A percentile compares a stretch with the other conserved stretches of the same genome.
These are phyloP conservation scores for Leuctra nigra DNA, from an alignment of 2,888 invertebrate species.

Conservation along the genomic window DNA sequence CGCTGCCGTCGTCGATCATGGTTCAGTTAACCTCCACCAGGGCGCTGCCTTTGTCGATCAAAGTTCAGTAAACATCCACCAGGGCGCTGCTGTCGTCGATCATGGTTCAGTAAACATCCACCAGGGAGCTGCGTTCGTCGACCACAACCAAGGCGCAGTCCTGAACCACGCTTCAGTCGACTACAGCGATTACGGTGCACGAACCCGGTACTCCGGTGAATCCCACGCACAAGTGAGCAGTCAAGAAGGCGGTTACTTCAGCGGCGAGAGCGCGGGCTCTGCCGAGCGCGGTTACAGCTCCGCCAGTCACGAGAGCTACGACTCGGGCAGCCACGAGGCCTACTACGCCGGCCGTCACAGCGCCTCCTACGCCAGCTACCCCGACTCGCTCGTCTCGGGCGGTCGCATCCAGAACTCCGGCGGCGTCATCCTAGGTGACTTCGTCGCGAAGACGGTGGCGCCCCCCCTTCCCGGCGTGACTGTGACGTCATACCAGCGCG, in stretches of 20 bases:
- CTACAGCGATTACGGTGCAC: no score
- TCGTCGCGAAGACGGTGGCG: conserved; percentile 13
- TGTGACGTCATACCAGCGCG: neutral
- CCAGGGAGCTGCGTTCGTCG: neutral
- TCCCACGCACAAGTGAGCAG: conserved; percentile 11
- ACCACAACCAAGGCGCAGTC: neutral
- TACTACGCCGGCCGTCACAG: conserved; percentile 36
- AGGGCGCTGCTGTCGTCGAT: neutral
- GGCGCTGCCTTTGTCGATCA: no score
- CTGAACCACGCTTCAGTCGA: neutral
- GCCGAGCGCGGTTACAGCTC: neutral
- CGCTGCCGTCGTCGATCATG: neutral
- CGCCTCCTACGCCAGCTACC: conserved; percentile 35
- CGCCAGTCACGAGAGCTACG: no score
- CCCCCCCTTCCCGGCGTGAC: neutral
- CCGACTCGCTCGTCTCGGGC: conserved; percentile 37
- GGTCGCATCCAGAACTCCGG: conserved; percentile 33
- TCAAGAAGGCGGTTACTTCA: conserved; percentile 39
- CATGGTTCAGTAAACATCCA: neutral
- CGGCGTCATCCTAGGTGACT: conserved; percentile 32
- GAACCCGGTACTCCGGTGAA: conserved; percentile 1
- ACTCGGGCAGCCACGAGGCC: no score
- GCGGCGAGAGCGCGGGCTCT: conserved; percentile 43
- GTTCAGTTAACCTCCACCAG: neutral
- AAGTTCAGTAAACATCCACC: neutral